A percentile compares a stretch with the other conserved stretches of the same genome.
These are phyloP conservation scores for Patiria pectinifera DNA, from an alignment of 53 echinoderm and acorn worm genomes.

Conservation along the genomic window DNA sequence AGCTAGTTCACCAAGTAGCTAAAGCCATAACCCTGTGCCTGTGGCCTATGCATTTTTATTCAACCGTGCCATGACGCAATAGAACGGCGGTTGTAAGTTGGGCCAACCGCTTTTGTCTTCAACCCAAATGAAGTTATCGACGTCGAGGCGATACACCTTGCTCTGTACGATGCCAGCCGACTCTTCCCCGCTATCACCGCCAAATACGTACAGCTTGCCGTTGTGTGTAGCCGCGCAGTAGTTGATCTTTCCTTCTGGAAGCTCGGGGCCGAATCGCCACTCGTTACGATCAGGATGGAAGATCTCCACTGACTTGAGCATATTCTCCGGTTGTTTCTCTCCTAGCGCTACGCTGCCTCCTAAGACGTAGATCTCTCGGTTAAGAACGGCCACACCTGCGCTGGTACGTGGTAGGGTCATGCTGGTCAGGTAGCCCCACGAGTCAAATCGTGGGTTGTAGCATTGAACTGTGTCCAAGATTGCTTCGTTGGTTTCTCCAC, in stretches of 20 bases:
- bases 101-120: slow-evolving; percentile 92
- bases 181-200: slow-evolving; percentile 88
- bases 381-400: slow-evolving; percentile 86
- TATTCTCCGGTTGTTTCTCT: slow-evolving; percentile 94
- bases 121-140: slow-evolving; percentile 72
- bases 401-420: slow-evolving; percentile 96
- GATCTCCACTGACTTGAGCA: slow-evolving; percentile 99
- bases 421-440: slow-evolving; percentile 81
- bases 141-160: slow-evolving; percentile 78
- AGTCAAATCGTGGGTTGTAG: slow-evolving; percentile 89
- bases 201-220: slow-evolving; percentile 84
- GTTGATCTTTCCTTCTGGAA: slow-evolving; percentile 91
- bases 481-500: slow-evolving; percentile 89
- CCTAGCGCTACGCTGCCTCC: slow-evolving; percentile 95
- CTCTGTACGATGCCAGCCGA: slow-evolving; percentile 47
- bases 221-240: slow-evolving; percentile 75
- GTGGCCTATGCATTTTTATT: slow-evolving; percentile 70
- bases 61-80: slow-evolving; percentile 86
- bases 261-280: slow-evolving; percentile 99
- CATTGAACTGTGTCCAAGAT: slow-evolving; percentile 83
- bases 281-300: slow-evolving; percentile 97
- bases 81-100: slow-evolving; percentile 79
- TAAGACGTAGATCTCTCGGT: slow-evolving; percentile 93
- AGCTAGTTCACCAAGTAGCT: background rate
- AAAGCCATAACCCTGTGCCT: background rate